Base-by-base conservation (phyloP, 1,140 invertebrate genomes). In the Drosophila truncata region DNA sequence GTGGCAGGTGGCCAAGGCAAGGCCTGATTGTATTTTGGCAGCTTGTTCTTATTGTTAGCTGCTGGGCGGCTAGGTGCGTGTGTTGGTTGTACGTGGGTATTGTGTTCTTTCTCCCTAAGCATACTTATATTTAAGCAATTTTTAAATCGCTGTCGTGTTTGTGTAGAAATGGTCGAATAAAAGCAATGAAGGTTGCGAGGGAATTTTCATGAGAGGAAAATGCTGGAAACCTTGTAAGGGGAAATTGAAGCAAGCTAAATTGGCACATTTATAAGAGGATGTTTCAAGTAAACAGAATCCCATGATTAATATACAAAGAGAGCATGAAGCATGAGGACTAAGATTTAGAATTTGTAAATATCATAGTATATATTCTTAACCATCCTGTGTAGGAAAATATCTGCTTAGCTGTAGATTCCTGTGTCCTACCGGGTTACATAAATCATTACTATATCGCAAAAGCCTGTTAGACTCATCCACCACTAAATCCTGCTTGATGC, bases 401-500 rank as follows among this genome's bases (percentile, higher is more conserved):
- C 44, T 16, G 23, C 14, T 25, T 25, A 16, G 27, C 18, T 16
- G 33, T 35, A 4, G 14, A 23, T 35, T 33, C 18, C 50, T 54
- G 18, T 25, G 14, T 4, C 25, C 25, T 14, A 29, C 18, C 18
- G 14, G 11, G 27, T 39, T 9, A 27, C 70, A 86, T 87, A 87
- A 82, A 76, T 87, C 70, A 80, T 82, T 63, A 64, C 49, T 33
- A 54, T 54, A 67, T 27, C 27, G 58, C 16, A 18, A 37, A 63
- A 64, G 49, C 27, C 33, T 46, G 35, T 52, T 55, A 31, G 49
- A 31, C 41, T 63, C 65, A 66, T 71, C 64, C 82, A 60, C 69
- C 71, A 73, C 77, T 90, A 84, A 87, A 84, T 87, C 85, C 77
- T 35, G 35, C 55, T 66, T 88, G 80, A 87, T 78, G 80, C 74